Percentiles rank a stretch among this genome's conserved stretches.
phyloP scores from a whole-genome alignment of 2,113 vertebrate species.

The Elephas maximus region DNA sequence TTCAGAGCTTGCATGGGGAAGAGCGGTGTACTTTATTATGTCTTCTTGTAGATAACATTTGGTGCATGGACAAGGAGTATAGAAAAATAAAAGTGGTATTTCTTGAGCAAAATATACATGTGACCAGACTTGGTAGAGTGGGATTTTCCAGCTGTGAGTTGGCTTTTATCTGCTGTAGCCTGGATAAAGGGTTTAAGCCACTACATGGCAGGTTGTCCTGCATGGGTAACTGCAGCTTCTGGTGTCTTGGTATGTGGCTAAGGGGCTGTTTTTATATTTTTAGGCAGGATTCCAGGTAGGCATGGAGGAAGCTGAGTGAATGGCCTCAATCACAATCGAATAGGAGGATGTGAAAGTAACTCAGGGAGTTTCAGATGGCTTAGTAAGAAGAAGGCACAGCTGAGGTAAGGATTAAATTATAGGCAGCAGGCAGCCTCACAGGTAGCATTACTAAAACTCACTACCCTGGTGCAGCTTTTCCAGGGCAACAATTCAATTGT shows the following conservation, averaged over 20 bases:
- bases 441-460: background rate
- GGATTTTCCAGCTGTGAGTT: background rate
- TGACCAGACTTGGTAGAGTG: background rate
- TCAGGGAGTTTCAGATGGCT: background rate
- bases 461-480: background rate
- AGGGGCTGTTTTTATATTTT: background rate
- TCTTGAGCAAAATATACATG: no score
- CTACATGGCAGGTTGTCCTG: background rate
- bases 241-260: background rate
- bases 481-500: background rate
- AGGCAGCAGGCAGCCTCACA: background rate
- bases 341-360: background rate
- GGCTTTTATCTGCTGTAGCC: background rate
- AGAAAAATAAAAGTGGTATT: background rate
- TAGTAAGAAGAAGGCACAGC: background rate
- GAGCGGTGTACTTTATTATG: background rate
- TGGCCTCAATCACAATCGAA: background rate
- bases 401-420: background rate
- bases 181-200: background rate
- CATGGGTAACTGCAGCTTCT: background rate
- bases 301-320: background rate
- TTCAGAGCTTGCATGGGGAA: background rate
- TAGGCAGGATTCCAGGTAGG: background rate
- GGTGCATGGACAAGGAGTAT: background rate
- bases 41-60: background rate